Evolutionary conservation across 1,140 invertebrate species (phyloP), one percentile per base, ranked within the genome.

Genomic region (Bicyclus anynana): DNA sequence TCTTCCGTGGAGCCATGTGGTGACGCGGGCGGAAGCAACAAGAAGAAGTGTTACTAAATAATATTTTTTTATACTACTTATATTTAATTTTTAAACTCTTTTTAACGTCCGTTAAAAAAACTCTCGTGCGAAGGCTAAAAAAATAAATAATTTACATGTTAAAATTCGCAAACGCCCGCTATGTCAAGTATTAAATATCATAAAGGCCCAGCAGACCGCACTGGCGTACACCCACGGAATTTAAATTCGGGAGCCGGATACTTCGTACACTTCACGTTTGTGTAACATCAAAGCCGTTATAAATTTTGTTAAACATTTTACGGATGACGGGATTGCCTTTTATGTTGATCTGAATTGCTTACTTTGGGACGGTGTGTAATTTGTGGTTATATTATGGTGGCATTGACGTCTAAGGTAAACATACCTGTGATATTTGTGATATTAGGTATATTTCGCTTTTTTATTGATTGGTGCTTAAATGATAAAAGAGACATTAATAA

Each of bases 211-310:
- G 4, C 29, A 7, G 29, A 3, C 27, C 29, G n/a, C 29, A 12
- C 9, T 33, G n/a, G 29, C 29, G 7, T 33, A 40, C 37, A 18
- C 44, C 23, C 20, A 47, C 20, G 44, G 23, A 33, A 47, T 47
- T 47, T 47, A 21, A 47, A 47, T 23, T 26, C 44, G 44, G 44
- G 21, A 47, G 44, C 44, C n/a, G 21, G 17, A 47, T 27, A 23
- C 44, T 21, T 9, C 23, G 20, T 13, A 40, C 5, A 16, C 6
- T 18, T 17, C 17, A 18, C 37, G 14, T 17, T 40, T 16, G 17
- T 17, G 17, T 40, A 13, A 40, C 7, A 40, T 40, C 37, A 16
- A 40, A 40, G 13, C 6, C 14, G 37, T 10, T 2, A 17, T 40
- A 40, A 40, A 17, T 40, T 40, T 14, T n/a, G 29, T 33, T n/a